Base-by-base conservation (phyloP, 2,888 invertebrate genomes). In the Macrosoma leucophasiata region DNA sequence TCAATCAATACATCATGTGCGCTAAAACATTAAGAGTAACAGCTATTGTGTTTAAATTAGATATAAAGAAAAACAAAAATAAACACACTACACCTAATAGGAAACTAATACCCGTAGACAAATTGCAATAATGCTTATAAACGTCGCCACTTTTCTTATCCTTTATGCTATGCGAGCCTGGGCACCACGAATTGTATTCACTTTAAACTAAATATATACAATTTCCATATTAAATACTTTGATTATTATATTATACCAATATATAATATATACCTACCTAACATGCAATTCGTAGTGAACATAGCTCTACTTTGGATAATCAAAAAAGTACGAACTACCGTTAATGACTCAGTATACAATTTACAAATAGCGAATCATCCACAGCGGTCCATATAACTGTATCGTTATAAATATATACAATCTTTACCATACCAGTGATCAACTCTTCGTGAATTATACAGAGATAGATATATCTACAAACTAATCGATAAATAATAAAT, bases 41-140 rank as follows among this genome's bases (percentile, higher is more conserved):
- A 52, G 54, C 53, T 48, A 51, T 51, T 54, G 57, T 53, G 48
- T 50, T 58, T 55, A 55, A 63, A 62, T 63, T 54, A 62, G 57
- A 60, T 59, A 54, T 56, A 73, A 74, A 76, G 72, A 62, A 70
- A 58, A 53, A 10, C 22, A 29, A 67, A 76, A 77, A 73, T 68
- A 78, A 75, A 72, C 66, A 69, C 59, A 61, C 71, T 82, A 82
- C 62, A 68, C 50, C 82, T 84, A 84, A 58, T 84, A 84, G 84
- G 84, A 82, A 84, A 85, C 84, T 81, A 85, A 85, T 85, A 85
- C 85, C 85, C 85, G 85, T 85, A 85, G 65, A 76, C 70, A 73
- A 75, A 84, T 84, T 84, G 84, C 84, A 62, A 64, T 55, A 58
- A 64, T 57, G 55, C 59, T 55, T 45, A 50, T 47, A 48, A 41